phyloP scores from a whole-genome alignment of 2,888 invertebrate genomes.

The Drosophila flavopinicola region DNA sequence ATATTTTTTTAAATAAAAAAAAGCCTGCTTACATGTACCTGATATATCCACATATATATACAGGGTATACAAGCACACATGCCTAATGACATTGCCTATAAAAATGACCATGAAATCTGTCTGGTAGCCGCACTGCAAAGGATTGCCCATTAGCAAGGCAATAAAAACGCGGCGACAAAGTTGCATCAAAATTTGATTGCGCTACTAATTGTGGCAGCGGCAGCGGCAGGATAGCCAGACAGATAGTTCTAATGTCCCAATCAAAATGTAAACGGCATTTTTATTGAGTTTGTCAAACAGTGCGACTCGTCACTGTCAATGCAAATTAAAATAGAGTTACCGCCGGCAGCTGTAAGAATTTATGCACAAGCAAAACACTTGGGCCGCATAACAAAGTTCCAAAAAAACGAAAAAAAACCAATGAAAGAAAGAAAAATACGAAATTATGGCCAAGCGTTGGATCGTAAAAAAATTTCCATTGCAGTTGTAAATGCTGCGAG shows the following conservation, averaged over 20 bases:
- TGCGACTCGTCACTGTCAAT: conserved; percentile 38
- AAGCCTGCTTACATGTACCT: no score
- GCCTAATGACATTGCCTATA: conserved; percentile 43
- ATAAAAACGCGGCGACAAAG: conserved; percentile 45
- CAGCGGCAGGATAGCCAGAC: conserved; percentile 10
- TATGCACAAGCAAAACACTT: conserved; percentile 36
- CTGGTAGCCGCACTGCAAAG: conserved; percentile 18
- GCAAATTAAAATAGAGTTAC: conserved; percentile 67
- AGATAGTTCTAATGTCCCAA: conserved; percentile 59
- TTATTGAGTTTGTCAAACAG: conserved; percentile 65
- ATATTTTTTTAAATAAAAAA: no score
- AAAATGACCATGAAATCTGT: conserved; percentile 44
- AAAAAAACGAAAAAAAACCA: conserved; percentile 2
- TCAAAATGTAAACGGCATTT: conserved; percentile 69
- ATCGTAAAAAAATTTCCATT: conserved; percentile 68
- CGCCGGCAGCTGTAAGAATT: conserved; percentile 34
- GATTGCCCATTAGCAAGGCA: conserved; percentile 33
- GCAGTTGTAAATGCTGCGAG: conserved; percentile 67
- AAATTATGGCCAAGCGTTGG: conserved; percentile 55
- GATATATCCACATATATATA: not conserved
- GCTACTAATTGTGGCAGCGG: conserved; percentile 54
- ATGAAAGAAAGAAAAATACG: conserved; percentile 14
- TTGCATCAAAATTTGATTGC: conserved; percentile 46
- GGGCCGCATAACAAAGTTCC: conserved; percentile 29
- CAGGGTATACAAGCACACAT: conserved; percentile 15